Base-by-base conservation (phyloP, 2,797 vertebrate genomes). In the Antrozous pallidus region DNA sequence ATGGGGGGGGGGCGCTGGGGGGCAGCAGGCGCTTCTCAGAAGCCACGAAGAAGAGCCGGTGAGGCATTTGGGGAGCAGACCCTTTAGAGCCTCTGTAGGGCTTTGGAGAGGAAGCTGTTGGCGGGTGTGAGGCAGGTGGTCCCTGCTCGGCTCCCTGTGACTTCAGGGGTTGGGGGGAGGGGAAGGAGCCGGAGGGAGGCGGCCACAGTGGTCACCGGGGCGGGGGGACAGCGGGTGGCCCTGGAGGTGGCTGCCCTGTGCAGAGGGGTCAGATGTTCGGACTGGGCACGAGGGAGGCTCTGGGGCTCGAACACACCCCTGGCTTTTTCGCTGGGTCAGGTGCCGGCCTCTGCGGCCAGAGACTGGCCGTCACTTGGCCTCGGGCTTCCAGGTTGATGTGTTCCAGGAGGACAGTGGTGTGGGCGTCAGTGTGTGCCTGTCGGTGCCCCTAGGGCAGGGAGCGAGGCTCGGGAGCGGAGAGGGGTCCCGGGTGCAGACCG, bases 1-100 rank as follows among this genome's bases (percentile, higher is more conserved):
- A 0, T 6, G 14, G 18, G 16, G 14, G 56, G 7, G 42, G 33
- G 31, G 8, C 10, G 33, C 2, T 6, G 10, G 6, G 16, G 61
- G 9, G 1, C 8, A 2, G 28, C 40, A n/a, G 49, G 26, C 31
- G 2, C 42, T n/a, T 78, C 6, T 12, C 28, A 38, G 51, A 47
- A 56, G 22, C 33, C 49, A 9, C 42, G 42, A n/a, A 36, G 54
- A 3, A 24, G 33, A 54, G 38, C 5, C 2, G 3, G 36, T 22
- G 77, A 36, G 67, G 38, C 26, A 2, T 47, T 26, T 6, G 11
- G 45, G 16, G 9, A 28, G 22, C 9, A 36, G 14, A 9, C n/a
- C 5, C 51, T 42, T 65, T 8, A 56, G 70, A 12, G 33, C 3
- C 7, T n/a, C 12, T 73, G 13, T 7, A n/a, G 73, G 70, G 14